These are phyloP conservation scores for Martes flavigula DNA, from an alignment of 2,797 vertebrate genomes.

Conservation along the genomic window DNA sequence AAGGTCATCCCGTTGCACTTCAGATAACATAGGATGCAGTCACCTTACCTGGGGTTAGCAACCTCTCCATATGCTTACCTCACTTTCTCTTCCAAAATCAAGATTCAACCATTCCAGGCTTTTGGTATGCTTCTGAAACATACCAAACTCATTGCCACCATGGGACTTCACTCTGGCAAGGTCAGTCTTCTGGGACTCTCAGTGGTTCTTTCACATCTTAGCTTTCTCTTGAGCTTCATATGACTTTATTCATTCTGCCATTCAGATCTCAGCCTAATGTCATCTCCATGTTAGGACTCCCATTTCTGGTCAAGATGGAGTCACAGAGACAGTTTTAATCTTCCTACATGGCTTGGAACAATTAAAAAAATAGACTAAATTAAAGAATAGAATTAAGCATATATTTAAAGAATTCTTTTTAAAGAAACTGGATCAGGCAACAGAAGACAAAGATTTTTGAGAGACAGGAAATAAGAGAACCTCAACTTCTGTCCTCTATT, in stretches of 20 bases:
- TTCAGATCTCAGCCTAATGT: neutral
- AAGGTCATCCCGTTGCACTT: accelerated
- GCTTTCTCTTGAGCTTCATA: neutral
- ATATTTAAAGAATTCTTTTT: neutral
- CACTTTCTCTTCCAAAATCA: too few species aligned
- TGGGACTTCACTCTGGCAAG: neutral
- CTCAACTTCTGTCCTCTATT: neutral
- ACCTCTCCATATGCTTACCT: accelerated
- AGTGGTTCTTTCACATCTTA: neutral
- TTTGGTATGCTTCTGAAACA: neutral
- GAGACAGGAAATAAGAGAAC: neutral
- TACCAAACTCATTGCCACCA: too few species aligned
- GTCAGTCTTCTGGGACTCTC: neutral
- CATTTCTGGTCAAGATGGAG: too few species aligned
- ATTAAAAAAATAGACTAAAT: neutral
- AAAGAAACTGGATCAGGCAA: neutral
- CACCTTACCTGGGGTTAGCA: accelerated
- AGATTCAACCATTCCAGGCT: neutral
- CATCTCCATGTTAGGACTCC: neutral
- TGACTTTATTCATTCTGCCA: neutral
- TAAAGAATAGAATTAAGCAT: neutral
- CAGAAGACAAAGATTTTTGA: neutral
- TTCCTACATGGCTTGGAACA: neutral
- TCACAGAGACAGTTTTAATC: neutral
- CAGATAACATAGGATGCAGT: accelerated